Evolutionary conservation across 2,888 invertebrate genomes (phyloP).

Genomic region (Andrena bucephala): DNA sequence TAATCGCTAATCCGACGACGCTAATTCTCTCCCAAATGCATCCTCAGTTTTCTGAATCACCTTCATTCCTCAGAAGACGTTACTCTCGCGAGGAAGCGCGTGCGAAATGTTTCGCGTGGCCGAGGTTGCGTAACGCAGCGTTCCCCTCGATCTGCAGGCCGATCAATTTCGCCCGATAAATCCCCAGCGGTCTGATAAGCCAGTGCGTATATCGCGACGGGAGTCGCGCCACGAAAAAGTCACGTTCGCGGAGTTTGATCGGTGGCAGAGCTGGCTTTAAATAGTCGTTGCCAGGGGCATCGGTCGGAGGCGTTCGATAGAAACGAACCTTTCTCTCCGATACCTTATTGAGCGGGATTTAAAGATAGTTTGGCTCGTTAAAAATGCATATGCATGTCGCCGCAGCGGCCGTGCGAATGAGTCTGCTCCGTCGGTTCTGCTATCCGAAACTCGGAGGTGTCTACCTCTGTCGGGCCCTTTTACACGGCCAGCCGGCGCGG

Average conservation of each 20-base stretch:
- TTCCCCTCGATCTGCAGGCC: too few relatives aligned
- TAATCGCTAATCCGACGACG: constrained; percentile 15
- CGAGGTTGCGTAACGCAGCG: not conserved
- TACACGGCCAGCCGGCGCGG: not conserved
- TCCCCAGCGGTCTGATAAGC: not conserved
- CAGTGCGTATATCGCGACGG: not conserved
- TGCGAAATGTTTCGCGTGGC: too few relatives aligned
- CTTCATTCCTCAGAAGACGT: too few relatives aligned
- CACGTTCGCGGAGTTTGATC: constrained; percentile 14
- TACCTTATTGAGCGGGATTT: constrained; percentile 67
- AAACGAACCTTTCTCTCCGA: constrained; percentile 61
- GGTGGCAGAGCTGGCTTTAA: constrained; percentile 57
- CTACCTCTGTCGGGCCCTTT: constrained; percentile 68
- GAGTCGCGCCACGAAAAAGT: not conserved
- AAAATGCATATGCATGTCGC: constrained; percentile 58
- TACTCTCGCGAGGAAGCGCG: too few relatives aligned
- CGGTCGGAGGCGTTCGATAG: constrained; percentile 61
- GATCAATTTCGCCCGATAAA: not conserved
- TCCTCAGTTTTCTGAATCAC: not conserved
- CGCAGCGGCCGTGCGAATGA: constrained; percentile 29
- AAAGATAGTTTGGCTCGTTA: constrained; percentile 68
- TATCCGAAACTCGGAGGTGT: constrained; percentile 51
- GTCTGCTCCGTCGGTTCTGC: not conserved
- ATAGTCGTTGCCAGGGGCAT: constrained; percentile 65
- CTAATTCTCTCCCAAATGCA: not conserved